Percentiles rank a stretch among this genome's conserved stretches.
Conservation (phyloP, 2,888 invertebrate genomes). For the Automeris io region DNA sequence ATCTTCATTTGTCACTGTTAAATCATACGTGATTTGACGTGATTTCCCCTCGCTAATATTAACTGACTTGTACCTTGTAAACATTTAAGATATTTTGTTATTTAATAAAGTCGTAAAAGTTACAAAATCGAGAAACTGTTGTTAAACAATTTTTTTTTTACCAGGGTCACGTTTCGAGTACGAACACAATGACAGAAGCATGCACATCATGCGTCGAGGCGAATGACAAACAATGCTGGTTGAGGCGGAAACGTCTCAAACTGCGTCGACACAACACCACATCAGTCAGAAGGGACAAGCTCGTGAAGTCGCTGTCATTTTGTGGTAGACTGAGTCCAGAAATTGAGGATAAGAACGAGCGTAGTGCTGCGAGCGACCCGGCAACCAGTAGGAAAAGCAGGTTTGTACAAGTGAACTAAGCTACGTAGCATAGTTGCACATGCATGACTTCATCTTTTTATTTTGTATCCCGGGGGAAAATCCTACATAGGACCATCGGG, state of each 20-base stretch:
- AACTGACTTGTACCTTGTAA: too few relatives aligned
- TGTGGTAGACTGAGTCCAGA: conserved; percentile 79
- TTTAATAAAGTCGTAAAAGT: too few relatives aligned
- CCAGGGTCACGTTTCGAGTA: conserved; percentile 71
- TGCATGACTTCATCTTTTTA: background rate
- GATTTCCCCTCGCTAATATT: too few relatives aligned
- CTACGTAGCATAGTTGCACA: background rate
- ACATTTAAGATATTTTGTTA: too few relatives aligned
- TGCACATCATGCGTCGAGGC: conserved; percentile 73
- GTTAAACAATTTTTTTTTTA: too few relatives aligned
- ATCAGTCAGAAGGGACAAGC: conserved; percentile 47
- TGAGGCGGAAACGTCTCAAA: conserved; percentile 59
- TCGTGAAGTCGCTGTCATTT: conserved; percentile 86
- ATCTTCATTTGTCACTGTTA: too few relatives aligned
- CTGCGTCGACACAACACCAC: conserved; percentile 47
- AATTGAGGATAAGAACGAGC: conserved; percentile 75
- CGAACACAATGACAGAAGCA: conserved; percentile 72
- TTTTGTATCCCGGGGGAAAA: too few relatives aligned
- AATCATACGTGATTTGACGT: too few relatives aligned
- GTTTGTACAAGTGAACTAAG: conserved; percentile 28
- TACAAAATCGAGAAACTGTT: too few relatives aligned
- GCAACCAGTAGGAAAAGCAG: conserved; percentile 76
- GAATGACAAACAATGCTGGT: conserved; percentile 63
- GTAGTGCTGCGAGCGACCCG: conserved; percentile 80
- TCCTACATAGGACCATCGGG: too few relatives aligned